Conservation (phyloP, 2,888 invertebrate species). For the Idaea straminata region DNA sequence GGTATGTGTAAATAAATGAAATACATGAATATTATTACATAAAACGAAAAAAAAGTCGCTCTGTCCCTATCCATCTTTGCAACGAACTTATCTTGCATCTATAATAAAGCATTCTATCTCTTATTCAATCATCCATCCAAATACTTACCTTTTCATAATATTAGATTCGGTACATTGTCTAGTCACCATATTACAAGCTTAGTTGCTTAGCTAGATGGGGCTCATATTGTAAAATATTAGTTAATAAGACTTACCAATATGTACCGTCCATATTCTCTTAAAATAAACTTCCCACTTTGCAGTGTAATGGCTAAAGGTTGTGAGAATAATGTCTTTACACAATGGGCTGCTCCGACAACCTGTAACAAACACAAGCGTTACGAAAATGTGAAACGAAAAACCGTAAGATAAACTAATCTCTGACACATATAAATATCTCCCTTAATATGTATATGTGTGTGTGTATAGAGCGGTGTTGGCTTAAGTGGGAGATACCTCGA, state of each 20-base stretch:
- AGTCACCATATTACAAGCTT: slow-evolving; percentile 1
- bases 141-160: not conserved
- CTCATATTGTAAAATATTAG: not conserved
- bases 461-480: too few species aligned
- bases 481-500: too few species aligned
- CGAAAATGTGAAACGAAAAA: too few species aligned
- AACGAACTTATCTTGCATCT: too few species aligned
- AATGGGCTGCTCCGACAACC: slow-evolving; percentile 93
- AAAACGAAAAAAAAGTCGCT: too few species aligned
- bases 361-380: slow-evolving; percentile 46
- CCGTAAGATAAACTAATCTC: too few species aligned
- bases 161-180: too few species aligned
- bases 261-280: slow-evolving; percentile 90
- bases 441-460: not conserved
- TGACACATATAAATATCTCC: too few species aligned
- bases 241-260: slow-evolving; percentile 83
- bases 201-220: not conserved
- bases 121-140: slow-evolving; percentile 7
- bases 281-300: slow-evolving; percentile 93
- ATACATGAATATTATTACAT: too few species aligned
- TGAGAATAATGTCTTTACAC: slow-evolving; percentile 87
- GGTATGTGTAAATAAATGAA: too few species aligned
- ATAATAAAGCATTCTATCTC: too few species aligned
- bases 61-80: too few species aligned
- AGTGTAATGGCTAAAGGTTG: slow-evolving; percentile 89